Percentiles rank a stretch among this genome's conserved stretches.
Conservation (phyloP, 2,888 invertebrate species). For the Liodrosophila aerea region DNA sequence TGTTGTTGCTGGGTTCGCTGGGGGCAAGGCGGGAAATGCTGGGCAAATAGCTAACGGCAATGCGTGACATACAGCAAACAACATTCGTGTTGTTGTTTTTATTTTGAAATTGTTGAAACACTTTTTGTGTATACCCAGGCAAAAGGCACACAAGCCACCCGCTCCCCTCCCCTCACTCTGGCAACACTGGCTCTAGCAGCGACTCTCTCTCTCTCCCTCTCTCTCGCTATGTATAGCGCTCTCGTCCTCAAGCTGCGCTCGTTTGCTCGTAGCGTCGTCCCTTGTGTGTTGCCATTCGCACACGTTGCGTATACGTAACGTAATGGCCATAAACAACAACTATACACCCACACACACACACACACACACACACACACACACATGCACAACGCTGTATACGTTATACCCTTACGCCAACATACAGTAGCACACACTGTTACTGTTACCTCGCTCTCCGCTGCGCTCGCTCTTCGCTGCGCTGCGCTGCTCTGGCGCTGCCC, state of each 20-base stretch:
- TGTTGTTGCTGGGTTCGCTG: conserved; percentile 21
- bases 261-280: conserved; percentile 43
- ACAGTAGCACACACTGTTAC: conserved; percentile 5
- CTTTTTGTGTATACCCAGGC: conserved; percentile 67
- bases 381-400: conserved; percentile 24
- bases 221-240: too few species aligned
- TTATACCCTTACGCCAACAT: conserved; percentile 25
- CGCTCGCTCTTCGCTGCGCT: neutral
- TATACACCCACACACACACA: conserved; percentile 19
- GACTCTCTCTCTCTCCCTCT: conserved; percentile 15
- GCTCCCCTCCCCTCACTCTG: conserved; percentile 1
- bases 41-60: conserved; percentile 32
- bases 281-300: conserved; percentile 66
- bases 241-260: conserved; percentile 9
- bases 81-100: conserved; percentile 18
- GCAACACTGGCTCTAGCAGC: conserved; percentile 14
- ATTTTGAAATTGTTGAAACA: conserved; percentile 50
- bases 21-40: conserved; percentile 1
- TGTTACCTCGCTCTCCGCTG: neutral
- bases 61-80: conserved; percentile 61
- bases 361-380: conserved; percentile 8
- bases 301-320: conserved; percentile 74
- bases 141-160: conserved; percentile 5
- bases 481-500: neutral
- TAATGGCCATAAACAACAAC: conserved; percentile 58